Conservation (phyloP, 2,888 invertebrate genomes). For the Anthophora plumipes region DNA sequence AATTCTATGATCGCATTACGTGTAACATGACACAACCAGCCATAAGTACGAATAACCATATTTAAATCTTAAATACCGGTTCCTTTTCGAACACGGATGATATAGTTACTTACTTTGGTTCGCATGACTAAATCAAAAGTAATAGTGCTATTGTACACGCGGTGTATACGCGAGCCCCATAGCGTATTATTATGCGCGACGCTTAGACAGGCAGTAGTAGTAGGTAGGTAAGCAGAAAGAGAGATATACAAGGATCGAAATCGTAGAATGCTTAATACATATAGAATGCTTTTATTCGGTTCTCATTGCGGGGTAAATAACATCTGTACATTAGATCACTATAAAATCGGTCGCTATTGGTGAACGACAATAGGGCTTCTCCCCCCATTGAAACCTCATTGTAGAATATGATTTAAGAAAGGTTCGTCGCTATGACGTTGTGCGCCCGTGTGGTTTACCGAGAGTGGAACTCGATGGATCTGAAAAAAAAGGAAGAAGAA, state of each 20-base stretch:
- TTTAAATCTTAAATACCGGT: conserved; percentile 43
- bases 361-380: conserved; percentile 77
- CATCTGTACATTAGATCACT: conserved; percentile 84
- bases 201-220: conserved; percentile 29
- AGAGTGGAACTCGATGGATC: conserved; percentile 59
- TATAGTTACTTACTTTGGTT: conserved; percentile 53
- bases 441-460: conserved; percentile 63
- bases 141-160: conserved; percentile 37
- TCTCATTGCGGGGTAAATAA: conserved; percentile 83
- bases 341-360: conserved; percentile 82
- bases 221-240: conserved; percentile 47
- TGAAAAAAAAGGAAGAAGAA: conserved; percentile 1
- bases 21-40: not conserved
- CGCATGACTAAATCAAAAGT: conserved; percentile 56
- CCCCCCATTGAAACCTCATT: conserved; percentile 80
- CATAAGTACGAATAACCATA: not conserved
- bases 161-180: not conserved
- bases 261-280: conserved; percentile 75
- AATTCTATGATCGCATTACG: conserved; percentile 14
- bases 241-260: conserved; percentile 78
- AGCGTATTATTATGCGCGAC: conserved; percentile 28
- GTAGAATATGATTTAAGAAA: conserved; percentile 81
- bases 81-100: not conserved
- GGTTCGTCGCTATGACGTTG: conserved; percentile 75
- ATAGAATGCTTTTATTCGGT: conserved; percentile 79